Percentiles rank a stretch among this genome's conserved stretches.
These are phyloP conservation scores for Ciconia stormi DNA, from an alignment of 2,113 vertebrate genomes.

Conservation along the genomic window DNA sequence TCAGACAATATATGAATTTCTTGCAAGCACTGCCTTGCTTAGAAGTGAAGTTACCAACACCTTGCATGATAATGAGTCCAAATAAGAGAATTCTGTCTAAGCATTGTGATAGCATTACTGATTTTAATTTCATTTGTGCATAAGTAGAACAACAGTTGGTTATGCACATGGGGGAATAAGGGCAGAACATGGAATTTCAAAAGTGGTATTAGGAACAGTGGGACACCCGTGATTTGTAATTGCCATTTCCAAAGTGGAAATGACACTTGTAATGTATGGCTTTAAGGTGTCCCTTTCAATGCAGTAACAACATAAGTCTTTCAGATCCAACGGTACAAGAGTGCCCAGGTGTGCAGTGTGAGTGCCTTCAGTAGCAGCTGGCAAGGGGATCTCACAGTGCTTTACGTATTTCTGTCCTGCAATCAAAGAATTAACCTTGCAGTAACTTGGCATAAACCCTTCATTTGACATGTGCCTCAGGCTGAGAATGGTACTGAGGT, in stretches of 20 bases:
- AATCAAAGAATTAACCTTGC: background rate
- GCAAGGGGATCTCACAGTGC: background rate
- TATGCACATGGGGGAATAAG: background rate
- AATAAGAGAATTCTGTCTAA: background rate
- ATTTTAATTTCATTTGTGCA: background rate
- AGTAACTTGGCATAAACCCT: background rate
- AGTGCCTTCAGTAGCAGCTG: background rate
- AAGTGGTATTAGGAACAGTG: background rate
- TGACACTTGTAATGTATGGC: background rate
- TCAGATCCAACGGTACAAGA: background rate
- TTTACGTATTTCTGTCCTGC: background rate
- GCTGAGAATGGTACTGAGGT: background rate
- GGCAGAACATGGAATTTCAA: background rate
- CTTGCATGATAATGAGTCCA: background rate
- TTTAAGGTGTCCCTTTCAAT: background rate
- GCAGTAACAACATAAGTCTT: background rate
- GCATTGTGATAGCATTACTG: background rate
- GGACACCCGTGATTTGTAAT: background rate
- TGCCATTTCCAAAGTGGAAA: background rate
- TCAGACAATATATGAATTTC: background rate
- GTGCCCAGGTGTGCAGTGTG: background rate
- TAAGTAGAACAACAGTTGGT: background rate
- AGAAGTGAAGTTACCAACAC: background rate
- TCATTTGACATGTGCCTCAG: background rate
- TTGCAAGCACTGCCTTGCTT: background rate